Evolutionary conservation across 1,140 invertebrate species (phyloP), one percentile per base, ranked within the genome.

Genomic region (Parapsyche elsis): DNA sequence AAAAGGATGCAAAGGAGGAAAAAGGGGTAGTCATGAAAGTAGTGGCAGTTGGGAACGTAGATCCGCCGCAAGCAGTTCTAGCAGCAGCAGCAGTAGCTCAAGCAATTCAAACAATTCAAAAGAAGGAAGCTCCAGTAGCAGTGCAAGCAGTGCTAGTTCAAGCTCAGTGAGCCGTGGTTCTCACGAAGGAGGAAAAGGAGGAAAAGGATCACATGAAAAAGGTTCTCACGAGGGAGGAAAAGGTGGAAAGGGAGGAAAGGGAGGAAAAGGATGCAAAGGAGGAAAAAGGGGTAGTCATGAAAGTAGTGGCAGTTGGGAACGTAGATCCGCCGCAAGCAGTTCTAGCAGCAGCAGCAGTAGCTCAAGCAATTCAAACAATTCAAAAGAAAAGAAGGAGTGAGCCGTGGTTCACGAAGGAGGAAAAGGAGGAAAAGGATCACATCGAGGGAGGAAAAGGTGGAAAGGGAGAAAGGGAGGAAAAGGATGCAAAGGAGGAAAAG

Each of bases 381-480:
- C 12, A 14, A 2, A 53, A 1, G 49, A 53, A 53, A 38, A 38
- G 2, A 38, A 38, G 30, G 1, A 38, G 30, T 38, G 30, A 59
- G 16, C 26, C 38, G 14, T 44, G n/a, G 44, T 14, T 49, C 44
- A 45, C 44, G 16, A 26, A n/a, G 10, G 24, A 9, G 70, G 70
- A 71, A 24, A 46, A 46, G n/a, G 26, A 4, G 2, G 71, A 7
- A 74, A 53, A 67, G 14, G 14, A 67, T n/a, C n/a, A n/a, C n/a
- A n/a, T n/a, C n/a, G 64, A 67, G 21, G 64, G 64, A 67, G 21
- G 64, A 19, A 67, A 67, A 26, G 21, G 24, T n/a, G n/a, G n/a
- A n/a, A n/a, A 67, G 64, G 64, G 9, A 30, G 21, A 67, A 67
- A 67, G 21, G 64, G 64, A 67, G 21, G 64, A 19, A 67, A 67